Conservation (phyloP, 2,113 vertebrate species). For the Taxidea taxus region DNA sequence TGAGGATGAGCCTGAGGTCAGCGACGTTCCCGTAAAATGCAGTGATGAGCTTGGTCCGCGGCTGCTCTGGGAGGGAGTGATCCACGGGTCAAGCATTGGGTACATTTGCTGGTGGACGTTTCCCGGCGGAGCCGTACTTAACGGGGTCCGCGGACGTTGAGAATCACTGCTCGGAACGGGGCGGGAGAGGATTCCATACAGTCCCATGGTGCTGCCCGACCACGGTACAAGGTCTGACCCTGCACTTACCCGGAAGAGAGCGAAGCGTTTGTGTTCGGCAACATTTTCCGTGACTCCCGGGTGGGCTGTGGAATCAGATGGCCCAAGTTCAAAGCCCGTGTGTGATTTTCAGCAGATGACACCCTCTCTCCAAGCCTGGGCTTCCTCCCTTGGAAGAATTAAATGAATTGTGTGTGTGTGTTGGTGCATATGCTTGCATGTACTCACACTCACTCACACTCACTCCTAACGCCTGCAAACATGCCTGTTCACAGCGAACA, state of each 20-base stretch:
- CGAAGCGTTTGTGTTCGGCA: accelerated
- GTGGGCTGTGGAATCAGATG: not conserved
- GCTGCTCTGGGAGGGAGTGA: not conserved
- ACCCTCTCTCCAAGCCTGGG: not conserved
- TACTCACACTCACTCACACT: no score
- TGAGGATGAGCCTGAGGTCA: not conserved
- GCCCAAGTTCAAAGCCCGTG: not conserved
- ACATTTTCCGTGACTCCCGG: not conserved
- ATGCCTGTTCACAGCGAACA: not conserved
- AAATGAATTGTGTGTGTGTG: not conserved
- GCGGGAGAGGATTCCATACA: accelerated
- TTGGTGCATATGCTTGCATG: not conserved
- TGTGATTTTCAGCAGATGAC: no score
- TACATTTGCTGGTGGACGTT: accelerated
- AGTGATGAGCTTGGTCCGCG: not conserved
- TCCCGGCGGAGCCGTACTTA: no score
- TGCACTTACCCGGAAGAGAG: not conserved
- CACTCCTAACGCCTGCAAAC: no score
- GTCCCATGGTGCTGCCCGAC: accelerated
- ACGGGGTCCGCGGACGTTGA: accelerated
- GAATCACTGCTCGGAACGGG: not conserved
- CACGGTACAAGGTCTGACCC: not conserved
- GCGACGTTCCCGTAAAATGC: accelerated
- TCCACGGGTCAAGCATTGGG: accelerated
- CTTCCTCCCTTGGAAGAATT: not conserved